Evolutionary conservation across 1,140 invertebrate genomes (phyloP).

Genomic region (Riptortus pedestris): DNA sequence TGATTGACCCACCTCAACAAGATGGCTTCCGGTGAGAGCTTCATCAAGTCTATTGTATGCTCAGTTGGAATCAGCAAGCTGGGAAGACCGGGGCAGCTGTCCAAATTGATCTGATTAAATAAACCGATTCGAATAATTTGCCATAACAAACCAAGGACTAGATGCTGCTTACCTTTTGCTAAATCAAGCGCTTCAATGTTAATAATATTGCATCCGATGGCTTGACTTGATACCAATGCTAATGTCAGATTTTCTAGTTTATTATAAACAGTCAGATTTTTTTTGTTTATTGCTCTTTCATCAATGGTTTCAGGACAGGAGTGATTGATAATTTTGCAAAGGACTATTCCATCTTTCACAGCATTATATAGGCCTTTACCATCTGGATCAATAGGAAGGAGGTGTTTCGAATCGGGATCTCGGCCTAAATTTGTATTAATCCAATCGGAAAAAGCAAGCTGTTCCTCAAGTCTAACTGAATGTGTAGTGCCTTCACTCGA

Average conservation of each 20-base stretch:
- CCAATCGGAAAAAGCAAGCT: slow-evolving; percentile 97
- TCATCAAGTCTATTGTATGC: slow-evolving; percentile 89
- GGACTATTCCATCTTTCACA: slow-evolving; percentile 89
- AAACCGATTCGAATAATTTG: slow-evolving; percentile 96
- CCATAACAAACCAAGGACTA: slow-evolving; percentile 94
- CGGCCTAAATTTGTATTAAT: slow-evolving; percentile 86
- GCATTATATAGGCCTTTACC: slow-evolving; percentile 85
- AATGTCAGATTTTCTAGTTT: slow-evolving; percentile 93
- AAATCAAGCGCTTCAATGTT: slow-evolving; percentile 97
- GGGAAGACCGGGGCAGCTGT: slow-evolving; percentile 90
- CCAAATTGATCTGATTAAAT: slow-evolving; percentile 94
- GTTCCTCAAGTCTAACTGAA: slow-evolving; percentile 88
- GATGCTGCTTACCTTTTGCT: slow-evolving; percentile 85
- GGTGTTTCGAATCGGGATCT: slow-evolving; percentile 78
- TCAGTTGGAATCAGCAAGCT: slow-evolving; percentile 80
- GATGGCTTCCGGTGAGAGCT: slow-evolving; percentile 93
- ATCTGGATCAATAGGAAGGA: slow-evolving; percentile 83
- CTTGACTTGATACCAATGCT: slow-evolving; percentile 85
- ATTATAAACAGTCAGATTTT: slow-evolving; percentile 88
- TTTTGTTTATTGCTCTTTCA: slow-evolving; percentile 95
- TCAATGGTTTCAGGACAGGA: slow-evolving; percentile 98
- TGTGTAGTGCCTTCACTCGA: slow-evolving; percentile 88
- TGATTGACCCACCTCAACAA: slow-evolving; percentile 97
- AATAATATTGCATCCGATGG: slow-evolving; percentile 96
- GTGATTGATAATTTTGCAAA: slow-evolving; percentile 98